Evolutionary conservation across 2,888 invertebrate genomes (phyloP), one percentile per base, ranked within the genome.

Genomic region (Drosophila macrospina): DNA sequence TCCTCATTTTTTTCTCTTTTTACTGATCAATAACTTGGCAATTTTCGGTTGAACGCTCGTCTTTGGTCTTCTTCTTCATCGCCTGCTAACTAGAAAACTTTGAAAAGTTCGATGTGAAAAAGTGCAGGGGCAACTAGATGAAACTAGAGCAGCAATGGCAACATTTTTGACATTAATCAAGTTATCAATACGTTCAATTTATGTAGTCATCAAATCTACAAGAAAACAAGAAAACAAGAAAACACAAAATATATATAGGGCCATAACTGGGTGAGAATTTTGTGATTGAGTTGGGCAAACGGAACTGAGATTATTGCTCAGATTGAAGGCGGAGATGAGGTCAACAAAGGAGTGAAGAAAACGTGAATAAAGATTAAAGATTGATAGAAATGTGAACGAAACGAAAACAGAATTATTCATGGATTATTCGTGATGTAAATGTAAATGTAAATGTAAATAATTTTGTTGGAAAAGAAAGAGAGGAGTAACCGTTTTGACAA

Each of bases 61-160:
- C 51, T 68, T 55, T 68, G 61, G 10, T 15, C 24, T 51, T 26
- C 24, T 51, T 26, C 61, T 63, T 65, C 61, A 59, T 57, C 55
- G 74, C 52, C 75, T 59, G 77, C 71, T 84, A 86, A 84, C 83
- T 86, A 66, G 83, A 77, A 78, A 78, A 78, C 16, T 78, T 59
- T 66, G 45, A n/a, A 56, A 54, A 75, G 42, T 56, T 10, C 62
- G 51, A 32, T 42, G 44, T 36, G 28, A 15, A 50, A 50, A 57
- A 63, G 6, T 36, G 48, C 47, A 50, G 34, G 37, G 16, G 16
- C 66, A 64, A 51, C n/a, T n/a, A n/a, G n/a, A 45, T 16, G 42
- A 45, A 28, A 51, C 37, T 37, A 15, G 41, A 45, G 32, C 37
- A 28, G 32, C 59, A 37, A 13, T 37, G 47, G 45, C 55, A 54